A percentile compares a stretch with the other conserved stretches of the same genome.
These are phyloP conservation scores for Acestrorhynchus altus DNA, from an alignment of 2,797 vertebrate genomes.

Conservation along the genomic window DNA sequence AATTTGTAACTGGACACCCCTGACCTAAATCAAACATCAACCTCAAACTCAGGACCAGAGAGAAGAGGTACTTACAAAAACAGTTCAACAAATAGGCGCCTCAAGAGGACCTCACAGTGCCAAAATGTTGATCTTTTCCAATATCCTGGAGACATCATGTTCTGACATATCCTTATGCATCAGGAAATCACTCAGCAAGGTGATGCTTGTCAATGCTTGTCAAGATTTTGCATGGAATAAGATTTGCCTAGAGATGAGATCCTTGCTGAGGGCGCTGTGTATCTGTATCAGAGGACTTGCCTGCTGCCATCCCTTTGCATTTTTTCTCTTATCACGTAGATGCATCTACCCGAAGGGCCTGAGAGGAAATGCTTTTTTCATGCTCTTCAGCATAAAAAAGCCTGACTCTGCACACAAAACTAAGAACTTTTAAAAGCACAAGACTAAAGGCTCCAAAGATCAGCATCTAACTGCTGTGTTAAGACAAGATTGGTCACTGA, in stretches of 20 bases:
- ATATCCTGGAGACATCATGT: neutral
- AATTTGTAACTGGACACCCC: neutral
- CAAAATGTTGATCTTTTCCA: neutral
- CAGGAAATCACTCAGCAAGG: neutral
- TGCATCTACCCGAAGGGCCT: slow-evolving; percentile 2
- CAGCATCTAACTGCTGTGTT: too few species aligned
- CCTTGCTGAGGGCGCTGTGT: neutral
- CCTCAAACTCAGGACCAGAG: too few species aligned
- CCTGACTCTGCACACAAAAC: too few species aligned
- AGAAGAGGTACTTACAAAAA: too few species aligned
- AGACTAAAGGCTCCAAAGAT: too few species aligned
- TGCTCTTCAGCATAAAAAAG: slow-evolving; percentile 29
- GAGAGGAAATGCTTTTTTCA: slow-evolving; percentile 46
- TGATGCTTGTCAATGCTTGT: neutral
- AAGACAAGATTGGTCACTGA: too few species aligned
- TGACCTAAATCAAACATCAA: too few species aligned
- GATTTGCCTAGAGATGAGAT: slow-evolving; percentile 18
- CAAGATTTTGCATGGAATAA: neutral
- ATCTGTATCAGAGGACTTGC: neutral
- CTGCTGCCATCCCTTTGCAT: neutral
- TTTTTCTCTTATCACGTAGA: slow-evolving; percentile 28
- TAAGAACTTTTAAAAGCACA: too few species aligned
- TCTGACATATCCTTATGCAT: neutral
- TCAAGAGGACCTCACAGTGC: neutral
- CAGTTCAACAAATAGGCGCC: too few species aligned